Evolutionary conservation across 2,888 invertebrate species (phyloP), one percentile per base, ranked within the genome.

Genomic region (Nebria salina): DNA sequence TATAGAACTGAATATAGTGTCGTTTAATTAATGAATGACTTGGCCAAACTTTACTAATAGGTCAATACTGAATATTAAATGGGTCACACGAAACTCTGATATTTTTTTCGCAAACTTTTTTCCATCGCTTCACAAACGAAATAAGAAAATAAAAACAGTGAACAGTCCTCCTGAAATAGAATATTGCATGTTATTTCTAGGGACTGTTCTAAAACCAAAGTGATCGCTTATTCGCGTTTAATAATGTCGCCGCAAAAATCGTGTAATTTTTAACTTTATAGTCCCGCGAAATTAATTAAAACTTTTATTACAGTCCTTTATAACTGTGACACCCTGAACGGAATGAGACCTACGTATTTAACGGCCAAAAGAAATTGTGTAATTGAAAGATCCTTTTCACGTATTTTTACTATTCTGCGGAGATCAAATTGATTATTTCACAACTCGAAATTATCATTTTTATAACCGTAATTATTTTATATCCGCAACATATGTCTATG

Each of bases 241-340:
- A 78, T 66, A 78, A 73, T 73, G 78, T 73, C 78, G 72, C 78
- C 78, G 78, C 78, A 73, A 78, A 73, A 78, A 78, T 78, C 78
- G 65, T 78, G 78, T 78, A 72, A 78, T 78, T 78, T 78, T 78
- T 73, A 78, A 78, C 78, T 78, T 78, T 78, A 73, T 73, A 65
- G 73, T 78, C 73, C 72, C 78, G 13, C 41, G 78, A 78, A 78
- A 78, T 78, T 78, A 78, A 78, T 78, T 78, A 78, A 78, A 78
- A 78, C 64, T 78, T 78, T 78, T 78, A 78, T 78, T 78, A 73
- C 72, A 73, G 65, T 78, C 78, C 73, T 54, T 78, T 72, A 78
- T 78, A 78, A 78, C 78, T 78, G 72, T 78, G 78, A 78, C 77
- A 77, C 73, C 72, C 65, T 25, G 41, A 72, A 72, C 25, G 34